Evolutionary conservation across 1,140 invertebrate genomes (phyloP).

Genomic region (Eriosoma lanigerum): DNA sequence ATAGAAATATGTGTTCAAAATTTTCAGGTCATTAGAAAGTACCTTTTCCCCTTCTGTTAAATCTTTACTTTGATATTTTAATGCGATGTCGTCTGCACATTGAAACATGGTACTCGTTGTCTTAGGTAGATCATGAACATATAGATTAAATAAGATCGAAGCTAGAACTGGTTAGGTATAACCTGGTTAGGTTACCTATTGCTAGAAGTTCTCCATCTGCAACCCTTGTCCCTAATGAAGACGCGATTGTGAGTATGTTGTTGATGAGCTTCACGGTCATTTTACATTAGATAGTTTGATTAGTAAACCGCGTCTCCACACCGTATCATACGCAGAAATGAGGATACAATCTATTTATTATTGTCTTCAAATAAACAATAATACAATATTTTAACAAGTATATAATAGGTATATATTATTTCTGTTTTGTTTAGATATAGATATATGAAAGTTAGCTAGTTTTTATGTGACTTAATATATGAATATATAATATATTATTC

Average conservation of each 20-base stretch:
- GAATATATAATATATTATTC: too few species aligned
- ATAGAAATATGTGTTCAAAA: background rate
- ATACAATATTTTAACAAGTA: too few species aligned
- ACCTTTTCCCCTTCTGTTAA: background rate
- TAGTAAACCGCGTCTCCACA: background rate
- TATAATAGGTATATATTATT: too few species aligned
- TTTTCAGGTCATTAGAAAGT: background rate
- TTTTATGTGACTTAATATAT: too few species aligned
- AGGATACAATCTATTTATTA: too few species aligned
- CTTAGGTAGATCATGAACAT: background rate
- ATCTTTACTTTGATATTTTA: background rate
- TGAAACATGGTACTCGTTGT: background rate
- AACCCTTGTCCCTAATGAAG: background rate
- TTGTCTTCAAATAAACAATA: too few species aligned
- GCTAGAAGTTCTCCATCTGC: slow-evolving; percentile 2
- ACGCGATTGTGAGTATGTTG: background rate
- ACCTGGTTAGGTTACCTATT: too few species aligned
- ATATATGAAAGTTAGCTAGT: too few species aligned
- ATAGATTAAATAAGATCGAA: background rate
- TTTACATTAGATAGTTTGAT: background rate
- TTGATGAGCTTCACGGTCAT: background rate
- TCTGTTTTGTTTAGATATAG: too few species aligned
- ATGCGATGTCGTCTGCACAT: background rate
- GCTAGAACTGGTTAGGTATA: too few species aligned
- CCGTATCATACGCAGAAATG: background rate